Conservation (phyloP, 2,888 invertebrate genomes). For the Chrysodeixis includens region DNA sequence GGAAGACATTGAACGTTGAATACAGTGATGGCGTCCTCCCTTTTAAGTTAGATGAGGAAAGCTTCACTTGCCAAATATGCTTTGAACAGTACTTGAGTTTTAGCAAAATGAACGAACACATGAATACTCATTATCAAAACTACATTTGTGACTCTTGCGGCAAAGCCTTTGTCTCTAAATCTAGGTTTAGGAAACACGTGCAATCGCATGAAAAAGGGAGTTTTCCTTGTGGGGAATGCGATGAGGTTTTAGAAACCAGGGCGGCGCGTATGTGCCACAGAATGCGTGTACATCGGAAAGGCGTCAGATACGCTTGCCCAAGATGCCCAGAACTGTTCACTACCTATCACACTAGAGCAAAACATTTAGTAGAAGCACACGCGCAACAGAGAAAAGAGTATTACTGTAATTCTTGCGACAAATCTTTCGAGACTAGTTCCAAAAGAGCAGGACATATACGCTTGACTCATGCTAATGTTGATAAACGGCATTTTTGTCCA, state of each 20-base stretch:
- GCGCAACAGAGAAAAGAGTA: constrained; percentile 71
- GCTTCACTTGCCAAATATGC: constrained; percentile 79
- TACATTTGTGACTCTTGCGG: constrained; percentile 83
- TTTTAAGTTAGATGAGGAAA: constrained; percentile 75
- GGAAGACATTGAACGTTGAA: constrained; percentile 64
- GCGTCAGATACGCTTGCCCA: constrained; percentile 80
- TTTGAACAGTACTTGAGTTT: constrained; percentile 70
- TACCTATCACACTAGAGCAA: constrained; percentile 76
- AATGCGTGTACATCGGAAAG: constrained; percentile 75
- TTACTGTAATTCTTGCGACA: constrained; percentile 72
- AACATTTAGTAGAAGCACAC: constrained; percentile 78
- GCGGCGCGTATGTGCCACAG: constrained; percentile 77
- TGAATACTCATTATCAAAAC: constrained; percentile 83
- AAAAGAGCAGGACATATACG: constrained; percentile 76
- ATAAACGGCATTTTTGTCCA: constrained; percentile 67
- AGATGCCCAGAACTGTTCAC: constrained; percentile 79
- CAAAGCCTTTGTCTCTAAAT: constrained; percentile 80
- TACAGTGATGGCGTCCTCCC: constrained; percentile 83
- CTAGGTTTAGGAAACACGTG: constrained; percentile 79
- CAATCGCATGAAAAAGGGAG: constrained; percentile 79
- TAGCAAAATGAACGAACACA: constrained; percentile 80
- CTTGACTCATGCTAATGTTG: constrained; percentile 66
- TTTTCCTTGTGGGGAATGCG: constrained; percentile 80
- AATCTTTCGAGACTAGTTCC: constrained; percentile 74
- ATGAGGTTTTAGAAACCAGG: constrained; percentile 73